Conservation (phyloP, 2,888 invertebrate genomes). For the Allacma fusca region DNA sequence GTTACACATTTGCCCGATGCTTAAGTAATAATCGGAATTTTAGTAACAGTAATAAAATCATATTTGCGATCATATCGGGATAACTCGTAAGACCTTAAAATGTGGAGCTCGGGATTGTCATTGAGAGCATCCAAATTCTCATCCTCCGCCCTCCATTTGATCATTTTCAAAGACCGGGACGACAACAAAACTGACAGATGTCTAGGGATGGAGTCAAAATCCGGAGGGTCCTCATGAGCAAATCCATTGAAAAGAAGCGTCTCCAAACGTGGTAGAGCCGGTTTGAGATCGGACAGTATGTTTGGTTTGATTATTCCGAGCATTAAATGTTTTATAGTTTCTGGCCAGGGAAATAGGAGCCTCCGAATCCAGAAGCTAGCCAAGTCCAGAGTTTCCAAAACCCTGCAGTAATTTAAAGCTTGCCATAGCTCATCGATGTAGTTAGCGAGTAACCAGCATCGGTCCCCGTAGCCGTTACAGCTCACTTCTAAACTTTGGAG, state of each 20-base stretch:
- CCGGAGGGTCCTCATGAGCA: constrained; percentile 6
- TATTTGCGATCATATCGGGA: not conserved
- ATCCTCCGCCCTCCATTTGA: constrained; percentile 25
- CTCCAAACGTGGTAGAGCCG: not conserved
- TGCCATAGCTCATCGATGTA: constrained; percentile 25
- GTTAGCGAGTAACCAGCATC: constrained; percentile 21
- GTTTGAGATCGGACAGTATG: not conserved
- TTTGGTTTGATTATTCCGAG: constrained; percentile 10
- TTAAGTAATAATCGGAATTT: no score
- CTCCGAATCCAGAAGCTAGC: constrained; percentile 28
- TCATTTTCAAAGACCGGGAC: not conserved
- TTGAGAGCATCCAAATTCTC: not conserved
- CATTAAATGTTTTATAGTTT: not conserved
- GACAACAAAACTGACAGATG: not conserved
- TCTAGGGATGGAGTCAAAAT: not conserved
- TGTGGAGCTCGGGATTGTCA: not conserved
- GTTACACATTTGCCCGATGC: no score
- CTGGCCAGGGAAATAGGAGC: constrained; percentile 18
- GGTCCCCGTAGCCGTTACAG: constrained; percentile 26
- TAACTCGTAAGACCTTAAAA: not conserved
- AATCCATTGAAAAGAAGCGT: constrained; percentile 19
- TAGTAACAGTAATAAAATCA: not conserved
- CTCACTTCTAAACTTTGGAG: not conserved
- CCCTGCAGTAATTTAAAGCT: not conserved
- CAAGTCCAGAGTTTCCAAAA: constrained; percentile 16